These are phyloP conservation scores for Argyrosomus japonicus DNA, from an alignment of 2,113 vertebrate species.

Conservation along the genomic window DNA sequence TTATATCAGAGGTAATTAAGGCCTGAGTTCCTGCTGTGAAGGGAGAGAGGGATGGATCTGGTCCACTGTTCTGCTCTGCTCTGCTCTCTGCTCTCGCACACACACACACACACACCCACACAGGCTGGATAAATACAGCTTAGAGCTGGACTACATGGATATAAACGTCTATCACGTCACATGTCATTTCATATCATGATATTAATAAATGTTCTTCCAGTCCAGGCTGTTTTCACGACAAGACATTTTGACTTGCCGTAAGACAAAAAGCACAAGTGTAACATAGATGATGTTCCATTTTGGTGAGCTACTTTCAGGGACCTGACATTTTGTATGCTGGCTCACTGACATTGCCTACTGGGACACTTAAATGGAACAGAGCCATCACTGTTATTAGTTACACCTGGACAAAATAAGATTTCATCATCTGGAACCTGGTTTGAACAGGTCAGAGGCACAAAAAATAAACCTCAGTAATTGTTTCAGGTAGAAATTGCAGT, in stretches of 20 bases:
- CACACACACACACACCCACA: neutral
- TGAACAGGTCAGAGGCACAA: neutral
- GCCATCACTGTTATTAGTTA: conserved; percentile 6
- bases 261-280: neutral
- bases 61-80: conserved; percentile 39
- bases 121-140: neutral
- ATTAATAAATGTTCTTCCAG: neutral
- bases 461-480: neutral
- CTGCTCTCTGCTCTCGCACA: conserved; percentile 34
- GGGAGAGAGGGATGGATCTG: conserved; percentile 47
- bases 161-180: neutral
- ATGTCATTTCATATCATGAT: neutral
- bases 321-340: neutral
- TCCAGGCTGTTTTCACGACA: neutral
- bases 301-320: neutral
- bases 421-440: neutral
- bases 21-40: conserved; percentile 57
- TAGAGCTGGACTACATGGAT: neutral
- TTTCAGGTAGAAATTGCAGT: neutral
- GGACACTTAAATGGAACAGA: neutral
- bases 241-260: neutral
- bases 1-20: conserved; percentile 73
- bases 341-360: conserved; percentile 6
- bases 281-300: neutral
- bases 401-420: neutral